A percentile compares a stretch with the other conserved stretches of the same genome.
These are phyloP conservation scores for Harpegnathos saltator DNA, from an alignment of 1,140 invertebrate species.

Conservation along the genomic window DNA sequence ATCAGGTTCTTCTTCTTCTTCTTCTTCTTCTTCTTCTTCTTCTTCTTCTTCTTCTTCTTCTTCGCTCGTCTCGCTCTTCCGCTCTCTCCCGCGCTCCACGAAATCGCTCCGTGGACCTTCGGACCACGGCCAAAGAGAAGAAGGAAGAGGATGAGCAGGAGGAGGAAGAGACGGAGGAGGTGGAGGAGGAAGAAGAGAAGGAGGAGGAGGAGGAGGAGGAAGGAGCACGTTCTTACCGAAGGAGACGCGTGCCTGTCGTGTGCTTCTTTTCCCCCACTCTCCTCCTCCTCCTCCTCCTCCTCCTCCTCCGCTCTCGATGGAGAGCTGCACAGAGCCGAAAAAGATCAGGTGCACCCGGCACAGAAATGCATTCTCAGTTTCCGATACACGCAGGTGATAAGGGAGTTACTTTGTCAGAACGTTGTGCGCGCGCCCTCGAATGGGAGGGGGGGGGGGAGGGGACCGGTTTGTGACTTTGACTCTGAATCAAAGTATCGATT, in stretches of 20 bases:
- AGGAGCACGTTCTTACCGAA: constrained; percentile 61
- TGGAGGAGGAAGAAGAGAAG: neutral
- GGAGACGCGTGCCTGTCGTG: constrained; percentile 77
- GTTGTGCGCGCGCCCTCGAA: constrained; percentile 1
- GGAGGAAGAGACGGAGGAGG: neutral
- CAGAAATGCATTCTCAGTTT: constrained; percentile 53
- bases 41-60: constrained; percentile 50
- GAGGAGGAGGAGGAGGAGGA: neutral
- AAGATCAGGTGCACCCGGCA: constrained; percentile 50
- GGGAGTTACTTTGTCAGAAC: constrained; percentile 38
- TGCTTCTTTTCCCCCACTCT: constrained; percentile 67
- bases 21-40: too few species aligned
- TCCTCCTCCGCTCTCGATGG: constrained; percentile 9
- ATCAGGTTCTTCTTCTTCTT: constrained; percentile 54
- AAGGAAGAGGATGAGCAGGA: constrained; percentile 21
- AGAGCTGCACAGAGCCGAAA: constrained; percentile 37
- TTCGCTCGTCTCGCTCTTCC: constrained; percentile 42
- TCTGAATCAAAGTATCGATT: constrained; percentile 23
- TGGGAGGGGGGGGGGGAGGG: too few species aligned
- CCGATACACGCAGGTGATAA: constrained; percentile 57
- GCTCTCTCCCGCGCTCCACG: constrained; percentile 60
- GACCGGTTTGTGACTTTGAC: constrained; percentile 25
- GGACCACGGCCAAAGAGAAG: constrained; percentile 42
- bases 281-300: neutral
- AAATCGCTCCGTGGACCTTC: constrained; percentile 66